Evolutionary conservation across 2,888 invertebrate species (phyloP).

Genomic region (Harmothoe impar): DNA sequence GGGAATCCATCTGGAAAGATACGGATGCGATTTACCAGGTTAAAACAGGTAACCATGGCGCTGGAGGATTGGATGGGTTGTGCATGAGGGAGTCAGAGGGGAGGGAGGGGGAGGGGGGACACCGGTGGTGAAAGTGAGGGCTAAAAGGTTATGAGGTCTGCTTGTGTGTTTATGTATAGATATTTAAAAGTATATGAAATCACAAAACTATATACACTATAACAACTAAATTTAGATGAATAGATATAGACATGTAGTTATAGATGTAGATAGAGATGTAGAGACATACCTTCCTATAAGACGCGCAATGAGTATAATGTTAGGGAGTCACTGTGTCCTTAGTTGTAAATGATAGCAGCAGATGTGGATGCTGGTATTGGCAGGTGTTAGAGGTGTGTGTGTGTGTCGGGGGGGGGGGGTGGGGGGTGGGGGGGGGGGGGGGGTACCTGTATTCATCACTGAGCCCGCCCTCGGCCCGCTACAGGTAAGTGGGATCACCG

Average conservation of each 20-base stretch:
- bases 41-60: background rate
- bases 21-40: conserved; percentile 37
- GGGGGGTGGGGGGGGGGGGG: background rate
- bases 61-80: background rate
- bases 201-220: background rate
- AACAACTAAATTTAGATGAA: background rate
- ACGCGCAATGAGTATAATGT: too few species aligned
- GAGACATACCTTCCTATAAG: background rate
- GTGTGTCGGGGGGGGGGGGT: background rate
- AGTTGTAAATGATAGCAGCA: too few species aligned
- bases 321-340: too few species aligned
- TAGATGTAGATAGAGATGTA: too few species aligned
- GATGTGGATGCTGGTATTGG: too few species aligned
- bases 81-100: background rate
- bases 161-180: background rate
- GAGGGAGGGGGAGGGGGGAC: background rate
- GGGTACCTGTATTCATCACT: background rate
- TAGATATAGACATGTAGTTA: too few species aligned
- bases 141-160: background rate
- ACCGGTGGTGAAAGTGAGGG: background rate
- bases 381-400: too few species aligned
- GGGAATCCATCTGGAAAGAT: conserved; percentile 25
- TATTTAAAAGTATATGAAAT: too few species aligned
- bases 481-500: background rate
- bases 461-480: background rate